phyloP scores from a whole-genome alignment of 1,140 invertebrate species.

The Nixonia krombeini region DNA sequence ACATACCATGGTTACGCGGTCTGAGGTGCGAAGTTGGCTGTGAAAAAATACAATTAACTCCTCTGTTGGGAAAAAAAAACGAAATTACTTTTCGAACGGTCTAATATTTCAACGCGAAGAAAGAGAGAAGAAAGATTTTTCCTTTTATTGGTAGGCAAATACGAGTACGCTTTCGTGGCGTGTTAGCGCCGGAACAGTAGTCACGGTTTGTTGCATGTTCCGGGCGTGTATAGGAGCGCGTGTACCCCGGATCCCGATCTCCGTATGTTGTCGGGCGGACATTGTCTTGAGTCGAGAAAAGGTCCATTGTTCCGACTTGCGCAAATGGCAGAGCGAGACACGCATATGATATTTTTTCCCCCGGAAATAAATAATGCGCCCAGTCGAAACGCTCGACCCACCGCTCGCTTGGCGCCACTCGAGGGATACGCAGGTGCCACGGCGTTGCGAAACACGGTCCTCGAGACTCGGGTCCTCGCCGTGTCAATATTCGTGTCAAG shows the following conservation, averaged over 20 bases:
- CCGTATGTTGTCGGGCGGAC: conserved; percentile 45
- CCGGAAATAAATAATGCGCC: conserved; percentile 40
- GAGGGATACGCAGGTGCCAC: conserved; percentile 13
- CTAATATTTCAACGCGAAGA: background rate
- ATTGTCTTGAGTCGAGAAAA: conserved; percentile 49
- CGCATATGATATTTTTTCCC: conserved; percentile 37
- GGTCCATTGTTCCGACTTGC: conserved; percentile 58
- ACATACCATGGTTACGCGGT: too few species aligned
- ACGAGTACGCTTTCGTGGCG: conserved; percentile 19
- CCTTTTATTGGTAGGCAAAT: conserved; percentile 22
- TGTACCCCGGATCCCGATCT: conserved; percentile 7
- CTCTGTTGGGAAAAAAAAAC: too few species aligned
- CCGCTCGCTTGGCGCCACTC: conserved; percentile 20
- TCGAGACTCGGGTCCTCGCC: too few species aligned
- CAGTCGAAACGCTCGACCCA: conserved; percentile 23
- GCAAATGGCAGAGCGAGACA: conserved; percentile 43
- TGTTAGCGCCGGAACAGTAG: conserved; percentile 56
- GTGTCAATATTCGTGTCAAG: too few species aligned
- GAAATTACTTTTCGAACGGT: too few species aligned
- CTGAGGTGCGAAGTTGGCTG: too few species aligned
- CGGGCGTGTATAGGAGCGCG: conserved; percentile 35
- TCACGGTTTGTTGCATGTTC: conserved; percentile 55
- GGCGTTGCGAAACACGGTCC: background rate
- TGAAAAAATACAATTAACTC: too few species aligned
- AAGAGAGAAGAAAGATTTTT: conserved; percentile 5